These are phyloP conservation scores for Avahi laniger DNA, from an alignment of 2,797 vertebrate genomes.

Conservation along the genomic window DNA sequence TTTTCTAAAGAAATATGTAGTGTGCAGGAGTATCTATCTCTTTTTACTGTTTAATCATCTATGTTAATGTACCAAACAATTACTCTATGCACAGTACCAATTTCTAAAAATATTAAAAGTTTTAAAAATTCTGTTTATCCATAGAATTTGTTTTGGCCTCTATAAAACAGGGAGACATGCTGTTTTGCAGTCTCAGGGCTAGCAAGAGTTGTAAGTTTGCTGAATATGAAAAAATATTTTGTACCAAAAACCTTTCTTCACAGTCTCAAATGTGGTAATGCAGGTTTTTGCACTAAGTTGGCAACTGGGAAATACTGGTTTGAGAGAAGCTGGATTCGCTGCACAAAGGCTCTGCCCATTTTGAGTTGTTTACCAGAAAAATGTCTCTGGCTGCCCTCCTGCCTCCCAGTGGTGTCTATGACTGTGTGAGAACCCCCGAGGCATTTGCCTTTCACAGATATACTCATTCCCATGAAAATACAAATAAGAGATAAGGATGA, in stretches of 20 bases:
- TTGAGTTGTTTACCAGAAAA: constrained; percentile 33
- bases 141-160: constrained; percentile 36
- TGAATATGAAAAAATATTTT: constrained; percentile 27
- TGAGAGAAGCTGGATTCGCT: constrained; percentile 22
- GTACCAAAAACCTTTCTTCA: constrained; percentile 15
- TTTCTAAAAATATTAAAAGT: constrained; percentile 34
- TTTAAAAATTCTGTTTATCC: neutral
- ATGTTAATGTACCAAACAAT: neutral
- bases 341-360: neutral
- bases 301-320: constrained; percentile 1
- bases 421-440: neutral
- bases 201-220: neutral
- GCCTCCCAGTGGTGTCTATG: neutral
- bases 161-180: neutral
- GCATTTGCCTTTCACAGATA: neutral
- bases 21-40: neutral
- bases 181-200: neutral
- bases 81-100: neutral
- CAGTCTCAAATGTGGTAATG: neutral
- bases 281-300: neutral
- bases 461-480: neutral
- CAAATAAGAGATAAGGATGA: neutral
- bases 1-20: neutral
- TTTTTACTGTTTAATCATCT: constrained; percentile 14
- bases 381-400: neutral